Evolutionary conservation across 2,797 vertebrate species (phyloP), one percentile per base, ranked within the genome.

Genomic region (Aldrovandia affinis): DNA sequence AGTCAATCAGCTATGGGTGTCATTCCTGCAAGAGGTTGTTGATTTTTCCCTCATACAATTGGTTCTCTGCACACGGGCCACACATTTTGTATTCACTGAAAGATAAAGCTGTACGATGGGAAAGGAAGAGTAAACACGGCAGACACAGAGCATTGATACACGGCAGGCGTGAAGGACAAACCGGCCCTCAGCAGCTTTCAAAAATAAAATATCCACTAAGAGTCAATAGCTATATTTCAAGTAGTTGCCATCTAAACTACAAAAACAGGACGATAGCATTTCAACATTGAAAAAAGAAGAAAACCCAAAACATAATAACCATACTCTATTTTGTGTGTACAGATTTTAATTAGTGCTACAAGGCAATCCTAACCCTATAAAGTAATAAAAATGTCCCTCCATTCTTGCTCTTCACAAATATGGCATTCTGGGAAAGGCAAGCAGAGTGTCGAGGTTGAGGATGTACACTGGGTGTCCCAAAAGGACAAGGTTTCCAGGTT

Each of bases 401-500:
- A 75, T 75, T 44, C 39, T 0, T 2, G 2, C 7, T 75, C 9
- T 9, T 73, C 36, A 73, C 8, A 44, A 75, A 75, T 44, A 42
- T 44, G 18, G 20, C 9, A 5, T 14, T 39, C 28, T 14, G 44
- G 20, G 8, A 14, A 22, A 65, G 39, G 25, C 20, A 61, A 47
- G 7, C 75, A 39, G n/a, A 61, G 25, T 54, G 63, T 73, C 36
- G 44, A 39, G 54, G 86, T 83, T 15, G 81, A 84, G 82, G 81
- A 78, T 79, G 73, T 83, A 81, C 81, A 80, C 81, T 75, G 15
- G 1, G 79, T 87, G 84, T 89, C 85, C 25, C 82, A 84, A 65
- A 85, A 87, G 86, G 86, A 89, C 86, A 87, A 20, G 81, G 54
- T 83, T 20, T 80, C 83, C 88, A 87, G 12, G 12, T n/a, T 6